Evolutionary conservation across 2,797 vertebrate genomes (phyloP).

Genomic region (Gobio occitaniae): DNA sequence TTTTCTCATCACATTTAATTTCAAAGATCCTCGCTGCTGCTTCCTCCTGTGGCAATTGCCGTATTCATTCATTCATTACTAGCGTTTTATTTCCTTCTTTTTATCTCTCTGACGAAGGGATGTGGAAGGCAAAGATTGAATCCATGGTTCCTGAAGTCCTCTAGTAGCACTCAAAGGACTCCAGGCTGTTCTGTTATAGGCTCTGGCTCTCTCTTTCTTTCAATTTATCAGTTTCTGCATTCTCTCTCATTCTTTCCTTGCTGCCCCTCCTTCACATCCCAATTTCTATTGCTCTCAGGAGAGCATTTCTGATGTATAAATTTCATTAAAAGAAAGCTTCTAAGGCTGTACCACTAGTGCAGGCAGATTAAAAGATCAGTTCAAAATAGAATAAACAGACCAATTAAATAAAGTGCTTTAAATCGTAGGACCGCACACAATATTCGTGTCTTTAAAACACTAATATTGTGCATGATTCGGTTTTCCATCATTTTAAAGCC

Average conservation of each 20-base stretch:
- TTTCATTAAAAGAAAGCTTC: conserved; percentile 45
- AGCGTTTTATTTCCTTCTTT: conserved; percentile 28
- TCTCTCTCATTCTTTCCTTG: conserved; percentile 12
- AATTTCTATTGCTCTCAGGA: conserved; percentile 39
- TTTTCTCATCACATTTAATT: conserved; percentile 39
- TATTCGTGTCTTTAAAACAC: background rate
- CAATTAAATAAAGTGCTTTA: background rate
- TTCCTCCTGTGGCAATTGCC: conserved; percentile 39
- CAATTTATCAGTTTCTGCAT: conserved; percentile 47
- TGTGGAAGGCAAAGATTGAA: conserved; percentile 30
- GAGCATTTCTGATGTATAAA: conserved; percentile 46
- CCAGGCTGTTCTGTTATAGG: conserved; percentile 25
- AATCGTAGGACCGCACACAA: background rate
- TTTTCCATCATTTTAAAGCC: background rate
- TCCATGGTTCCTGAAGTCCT: conserved; percentile 36
- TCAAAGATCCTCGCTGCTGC: conserved; percentile 38
- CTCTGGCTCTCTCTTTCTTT: conserved; percentile 37
- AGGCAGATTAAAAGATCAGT: conserved; percentile 25
- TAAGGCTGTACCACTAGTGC: conserved; percentile 5
- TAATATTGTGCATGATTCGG: background rate
- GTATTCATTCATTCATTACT: conserved; percentile 32
- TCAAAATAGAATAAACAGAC: conserved; percentile 25
- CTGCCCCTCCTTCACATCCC: conserved; percentile 2
- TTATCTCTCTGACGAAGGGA: conserved; percentile 41
- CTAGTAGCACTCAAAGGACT: conserved; percentile 28